Percentiles rank a stretch among this genome's conserved stretches.
Evolutionary conservation across 2,888 invertebrate species (phyloP).

Genomic region (Arenicola marina): DNA sequence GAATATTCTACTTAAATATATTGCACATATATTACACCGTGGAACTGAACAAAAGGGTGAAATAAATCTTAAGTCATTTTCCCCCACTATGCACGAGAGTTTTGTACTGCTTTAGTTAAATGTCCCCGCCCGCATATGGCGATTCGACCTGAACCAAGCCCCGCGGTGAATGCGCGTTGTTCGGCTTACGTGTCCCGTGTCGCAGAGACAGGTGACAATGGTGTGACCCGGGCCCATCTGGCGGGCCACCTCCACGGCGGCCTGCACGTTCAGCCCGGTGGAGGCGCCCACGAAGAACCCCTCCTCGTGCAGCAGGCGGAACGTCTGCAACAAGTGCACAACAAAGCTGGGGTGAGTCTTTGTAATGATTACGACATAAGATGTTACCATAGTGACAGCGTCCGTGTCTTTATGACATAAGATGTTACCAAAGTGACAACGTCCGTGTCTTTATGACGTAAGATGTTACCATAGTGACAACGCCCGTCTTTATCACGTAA

Average conservation of each 20-base stretch:
- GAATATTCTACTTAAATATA: neutral
- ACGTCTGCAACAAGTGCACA: conserved; percentile 52
- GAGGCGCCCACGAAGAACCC: conserved; percentile 61
- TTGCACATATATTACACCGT: neutral
- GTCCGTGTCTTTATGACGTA: no score
- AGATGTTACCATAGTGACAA: no score
- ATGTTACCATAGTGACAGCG: conserved; percentile 56
- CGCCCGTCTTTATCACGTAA: no score
- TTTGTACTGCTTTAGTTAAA: no score
- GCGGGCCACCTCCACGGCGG: conserved; percentile 55
- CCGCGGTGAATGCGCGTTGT: neutral
- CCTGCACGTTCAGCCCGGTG: conserved; percentile 58
- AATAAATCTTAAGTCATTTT: no score
- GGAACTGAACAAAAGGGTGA: no score
- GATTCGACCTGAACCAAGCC: no score
- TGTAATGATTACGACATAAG: no score
- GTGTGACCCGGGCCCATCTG: conserved; percentile 59
- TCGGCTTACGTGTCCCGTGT: conserved; percentile 52
- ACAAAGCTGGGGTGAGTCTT: no score
- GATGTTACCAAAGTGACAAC: no score
- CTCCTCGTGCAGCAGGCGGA: conserved; percentile 57
- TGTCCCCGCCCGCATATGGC: no score
- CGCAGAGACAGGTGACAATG: conserved; percentile 59
- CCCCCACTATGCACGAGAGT: no score
- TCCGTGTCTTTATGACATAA: conserved; percentile 55